These are phyloP conservation scores for Drosophila peninsularis DNA, from an alignment of 2,888 invertebrate genomes.

Conservation along the genomic window DNA sequence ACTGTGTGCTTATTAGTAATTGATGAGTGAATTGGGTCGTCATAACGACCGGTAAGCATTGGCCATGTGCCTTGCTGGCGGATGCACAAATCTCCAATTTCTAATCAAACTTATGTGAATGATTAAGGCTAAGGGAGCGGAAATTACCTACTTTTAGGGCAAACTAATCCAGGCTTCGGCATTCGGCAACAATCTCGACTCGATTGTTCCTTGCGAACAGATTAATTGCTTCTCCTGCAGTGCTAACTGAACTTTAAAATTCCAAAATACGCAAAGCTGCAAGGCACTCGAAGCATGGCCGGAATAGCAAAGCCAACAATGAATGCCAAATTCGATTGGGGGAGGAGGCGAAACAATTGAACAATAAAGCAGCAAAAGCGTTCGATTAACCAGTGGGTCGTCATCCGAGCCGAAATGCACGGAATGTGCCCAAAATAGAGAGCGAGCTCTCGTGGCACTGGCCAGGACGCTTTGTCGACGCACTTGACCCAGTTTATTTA, in stretches of 20 bases:
- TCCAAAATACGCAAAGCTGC: constrained; percentile 1
- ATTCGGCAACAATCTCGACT: too few relatives aligned
- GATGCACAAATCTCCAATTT: constrained; percentile 34
- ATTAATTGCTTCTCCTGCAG: background rate
- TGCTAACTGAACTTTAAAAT: constrained; percentile 1
- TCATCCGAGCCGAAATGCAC: constrained; percentile 15
- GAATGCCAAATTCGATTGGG: constrained; percentile 10
- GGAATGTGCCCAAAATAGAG: constrained; percentile 1
- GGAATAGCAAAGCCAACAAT: constrained; percentile 32
- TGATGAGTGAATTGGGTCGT: constrained; percentile 40
- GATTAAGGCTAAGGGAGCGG: constrained; percentile 32
- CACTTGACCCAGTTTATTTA: constrained; percentile 61
- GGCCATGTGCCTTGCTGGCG: background rate
- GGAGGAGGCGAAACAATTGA: background rate
- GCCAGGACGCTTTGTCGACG: constrained; percentile 32
- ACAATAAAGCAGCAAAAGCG: constrained; percentile 12
- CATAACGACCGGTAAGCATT: constrained; percentile 17
- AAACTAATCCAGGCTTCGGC: too few relatives aligned
- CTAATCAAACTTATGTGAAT: constrained; percentile 47
- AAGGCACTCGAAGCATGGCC: constrained; percentile 13
- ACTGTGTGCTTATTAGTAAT: constrained; percentile 46
- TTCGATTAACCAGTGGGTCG: constrained; percentile 25
- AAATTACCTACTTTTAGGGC: constrained; percentile 16
- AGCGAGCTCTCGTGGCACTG: constrained; percentile 3
- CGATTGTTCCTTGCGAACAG: background rate